Evolutionary conservation across 1,140 invertebrate genomes (phyloP), one percentile per base, ranked within the genome.

Genomic region (Temnothorax curvispinosus): DNA sequence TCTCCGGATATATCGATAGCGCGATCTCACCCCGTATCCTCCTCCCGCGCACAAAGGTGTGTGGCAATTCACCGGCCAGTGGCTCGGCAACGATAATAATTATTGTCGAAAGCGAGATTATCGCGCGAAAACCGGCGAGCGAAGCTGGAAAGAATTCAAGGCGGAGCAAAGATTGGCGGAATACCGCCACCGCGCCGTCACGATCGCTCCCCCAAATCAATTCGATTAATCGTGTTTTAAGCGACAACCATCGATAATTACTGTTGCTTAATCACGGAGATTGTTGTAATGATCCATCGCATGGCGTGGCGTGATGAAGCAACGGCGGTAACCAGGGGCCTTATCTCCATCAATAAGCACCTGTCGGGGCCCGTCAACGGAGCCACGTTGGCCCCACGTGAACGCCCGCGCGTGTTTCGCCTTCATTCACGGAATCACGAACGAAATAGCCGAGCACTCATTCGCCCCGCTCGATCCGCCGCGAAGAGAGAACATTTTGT

Each of bases 171-270:
- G 44, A 72, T 69, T 54, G 47, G 56, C 54, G 38, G 54, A 58
- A 52, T n/a, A 21, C 21, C 60, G 75, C 58, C 50, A 27, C 13
- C 3, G n/a, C 5, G 32, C 44, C 64, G 86, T n/a, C 6, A 89
- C 88, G 88, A 89, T 85, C 58, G 75, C 72, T 75, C 11, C 89
- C 76, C 90, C 71, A 86, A 90, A 93, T 93, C 89, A 87, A 84
- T 90, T 89, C 87, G 92, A 93, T 93, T 93, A 93, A 93, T 93
- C 92, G 92, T 85, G 58, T 81, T 88, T 58, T 67, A 87, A 91
- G 89, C 89, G 92, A 93, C 93, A 93, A 92, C 87, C 69, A 89
- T 89, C 88, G 74, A 89, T 93, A 93, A 93, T 93, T 93, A 92
- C 80, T 88, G 75, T 93, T 93, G 89, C 92, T 87, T 90, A 93